phyloP scores from a whole-genome alignment of 1,140 invertebrate species.

The Eciton burchellii region DNA sequence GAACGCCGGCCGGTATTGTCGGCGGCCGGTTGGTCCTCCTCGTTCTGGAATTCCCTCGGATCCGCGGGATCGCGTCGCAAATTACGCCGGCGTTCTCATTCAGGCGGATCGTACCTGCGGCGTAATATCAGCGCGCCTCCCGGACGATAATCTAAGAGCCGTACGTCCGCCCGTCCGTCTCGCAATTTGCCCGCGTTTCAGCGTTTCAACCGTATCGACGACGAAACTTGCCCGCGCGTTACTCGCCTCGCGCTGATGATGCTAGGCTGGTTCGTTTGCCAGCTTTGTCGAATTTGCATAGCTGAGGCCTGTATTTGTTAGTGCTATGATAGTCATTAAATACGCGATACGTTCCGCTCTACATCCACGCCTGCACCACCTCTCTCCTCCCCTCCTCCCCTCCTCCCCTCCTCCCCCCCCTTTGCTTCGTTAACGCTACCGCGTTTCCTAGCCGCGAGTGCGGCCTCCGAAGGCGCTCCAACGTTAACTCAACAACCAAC shows the following conservation, averaged over 20 bases:
- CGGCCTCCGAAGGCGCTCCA: neutral
- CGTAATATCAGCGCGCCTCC: neutral
- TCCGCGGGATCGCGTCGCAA: neutral
- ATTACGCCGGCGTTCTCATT: constrained; percentile 18
- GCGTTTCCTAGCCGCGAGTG: constrained; percentile 14
- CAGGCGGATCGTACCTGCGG: neutral
- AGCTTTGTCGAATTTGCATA: constrained; percentile 38
- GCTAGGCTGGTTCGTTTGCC: constrained; percentile 12
- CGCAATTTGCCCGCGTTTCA: neutral
- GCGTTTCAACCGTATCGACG: too few relatives aligned
- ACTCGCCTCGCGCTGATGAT: constrained; percentile 7
- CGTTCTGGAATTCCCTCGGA: constrained; percentile 5
- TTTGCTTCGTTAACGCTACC: constrained; percentile 25
- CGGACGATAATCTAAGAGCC: neutral
- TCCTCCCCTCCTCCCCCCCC: too few relatives aligned
- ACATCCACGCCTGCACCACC: constrained; percentile 22
- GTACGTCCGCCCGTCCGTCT: neutral
- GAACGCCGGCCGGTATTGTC: constrained; percentile 38
- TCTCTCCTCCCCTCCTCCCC: too few relatives aligned
- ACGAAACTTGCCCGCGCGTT: constrained; percentile 10
- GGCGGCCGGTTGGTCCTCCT: neutral
- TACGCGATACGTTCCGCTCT: constrained; percentile 37
- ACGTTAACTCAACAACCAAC: constrained; percentile 30
- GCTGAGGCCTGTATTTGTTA: constrained; percentile 33
- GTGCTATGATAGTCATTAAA: constrained; percentile 43